Base-by-base conservation (phyloP, 2,797 vertebrate genomes). In the Melanotaenia boesemani region DNA sequence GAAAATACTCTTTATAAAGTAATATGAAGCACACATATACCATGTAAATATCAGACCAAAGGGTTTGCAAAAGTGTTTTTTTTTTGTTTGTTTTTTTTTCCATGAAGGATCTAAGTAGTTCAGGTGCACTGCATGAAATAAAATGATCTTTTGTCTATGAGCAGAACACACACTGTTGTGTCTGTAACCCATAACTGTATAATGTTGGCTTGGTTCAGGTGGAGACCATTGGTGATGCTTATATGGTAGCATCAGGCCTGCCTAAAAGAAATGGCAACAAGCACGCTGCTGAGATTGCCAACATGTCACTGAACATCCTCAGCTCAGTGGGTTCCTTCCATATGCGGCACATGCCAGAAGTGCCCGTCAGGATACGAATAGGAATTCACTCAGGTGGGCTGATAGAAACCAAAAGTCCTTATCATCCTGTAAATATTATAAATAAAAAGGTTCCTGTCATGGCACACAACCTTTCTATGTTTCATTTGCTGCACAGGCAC, bases 251-350 rank as follows among this genome's bases (percentile, higher is more conserved):
- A 5, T 96, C 96, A 0, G 96, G 96, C 11, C 90, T 96, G 57
- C 96, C 96, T 0, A 96, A 96, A 86, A 94, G 75, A 77, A 96
- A 96, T 4, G 95, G 95, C 57, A 96, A 96, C 90, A 95, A 95
- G 75, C 96, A 96, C 0, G 96, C 96, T 0, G 95, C 95, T 4
- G 96, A 96, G 90, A 94, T 96, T 0, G 94, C 95, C 79, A 95
- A 96, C 93, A 96, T 96, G 96, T 96, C 96, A 46, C 93, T 96
- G 83, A 95, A 96, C 90, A 96, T 96, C 86, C 95, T 96, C 79
- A 96, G 96, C 86, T 93, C 95, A 3, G 96, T 96, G 62, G 96
- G 96, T 64, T 91, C 89, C 80, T 96, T 96, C 76, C 93, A 93
- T 62, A 96, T 96, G 95, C 89, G 95, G 37, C 96, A 96, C 92